Evolutionary conservation across 1,140 invertebrate species (phyloP).

Genomic region (Macrosteles quadrilineatus): DNA sequence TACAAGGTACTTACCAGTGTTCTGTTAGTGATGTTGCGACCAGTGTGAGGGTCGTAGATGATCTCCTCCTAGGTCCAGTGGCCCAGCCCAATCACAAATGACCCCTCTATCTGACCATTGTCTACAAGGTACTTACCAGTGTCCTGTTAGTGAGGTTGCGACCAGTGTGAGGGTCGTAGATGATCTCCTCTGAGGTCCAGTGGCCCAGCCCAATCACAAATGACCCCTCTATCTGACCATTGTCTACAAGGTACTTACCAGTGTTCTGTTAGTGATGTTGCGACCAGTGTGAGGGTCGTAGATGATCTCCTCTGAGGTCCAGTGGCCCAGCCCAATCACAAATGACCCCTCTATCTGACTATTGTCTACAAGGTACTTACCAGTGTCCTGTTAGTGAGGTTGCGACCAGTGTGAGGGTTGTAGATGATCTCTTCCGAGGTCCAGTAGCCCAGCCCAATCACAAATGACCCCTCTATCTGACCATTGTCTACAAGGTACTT

Average conservation of each 20-base stretch:
- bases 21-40: slow-evolving; percentile 61
- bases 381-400: slow-evolving; percentile 79
- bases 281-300: slow-evolving; percentile 68
- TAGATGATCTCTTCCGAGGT: slow-evolving; percentile 72
- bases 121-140: too few relatives aligned
- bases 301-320: slow-evolving; percentile 71
- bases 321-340: slow-evolving; percentile 85
- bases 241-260: slow-evolving; percentile 69
- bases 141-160: slow-evolving; percentile 71
- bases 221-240: slow-evolving; percentile 86
- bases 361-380: slow-evolving; percentile 73
- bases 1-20: slow-evolving; percentile 12
- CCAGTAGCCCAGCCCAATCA: slow-evolving; percentile 87
- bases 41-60: slow-evolving; percentile 71
- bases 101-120: slow-evolving; percentile 87
- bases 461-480: slow-evolving; percentile 83
- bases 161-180: slow-evolving; percentile 67
- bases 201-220: slow-evolving; percentile 87
- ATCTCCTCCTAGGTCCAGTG: slow-evolving; percentile 77
- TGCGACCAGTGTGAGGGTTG: slow-evolving; percentile 63
- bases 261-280: slow-evolving; percentile 73
- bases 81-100: slow-evolving; percentile 85
- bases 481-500: slow-evolving; percentile 77
- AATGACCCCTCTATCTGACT: slow-evolving; percentile 88
- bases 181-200: slow-evolving; percentile 73